Conservation (phyloP, 2,113 vertebrate genomes). For the Pontoporia blainvillei region DNA sequence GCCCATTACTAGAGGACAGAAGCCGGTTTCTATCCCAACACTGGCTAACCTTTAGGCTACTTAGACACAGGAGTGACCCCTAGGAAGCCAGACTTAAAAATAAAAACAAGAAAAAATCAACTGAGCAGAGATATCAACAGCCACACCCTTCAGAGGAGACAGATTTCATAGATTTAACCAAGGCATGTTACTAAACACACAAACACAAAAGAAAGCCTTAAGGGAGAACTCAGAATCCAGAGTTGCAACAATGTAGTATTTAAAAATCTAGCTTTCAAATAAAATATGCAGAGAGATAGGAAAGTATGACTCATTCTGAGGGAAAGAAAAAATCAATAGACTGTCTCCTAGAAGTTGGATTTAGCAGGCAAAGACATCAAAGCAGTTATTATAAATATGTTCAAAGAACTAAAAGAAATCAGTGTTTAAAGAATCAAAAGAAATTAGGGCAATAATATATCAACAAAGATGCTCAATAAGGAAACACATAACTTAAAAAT, state of each 20-base stretch:
- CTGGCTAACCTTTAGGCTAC: neutral
- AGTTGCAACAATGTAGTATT: neutral
- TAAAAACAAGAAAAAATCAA: constrained; percentile 15
- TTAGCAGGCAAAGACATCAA: neutral
- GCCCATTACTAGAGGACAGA: neutral
- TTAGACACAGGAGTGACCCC: neutral
- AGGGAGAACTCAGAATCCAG: neutral
- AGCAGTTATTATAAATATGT: neutral
- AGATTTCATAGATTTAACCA: neutral
- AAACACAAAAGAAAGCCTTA: neutral
- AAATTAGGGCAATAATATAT: neutral
- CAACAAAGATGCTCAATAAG: neutral
- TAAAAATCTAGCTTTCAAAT: neutral
- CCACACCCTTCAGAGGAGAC: neutral
- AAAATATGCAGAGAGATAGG: neutral
- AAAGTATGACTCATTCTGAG: neutral
- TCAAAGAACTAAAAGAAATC: neutral
- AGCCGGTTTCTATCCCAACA: neutral
- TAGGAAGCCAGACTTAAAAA: neutral
- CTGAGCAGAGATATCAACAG: neutral
- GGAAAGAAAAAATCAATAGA: neutral
- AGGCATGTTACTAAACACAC: neutral
- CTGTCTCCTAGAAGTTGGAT: neutral
- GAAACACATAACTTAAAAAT: neutral
- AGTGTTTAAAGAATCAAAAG: neutral